Percentiles rank a stretch among this genome's conserved stretches.
Evolutionary conservation across 2,113 vertebrate genomes (phyloP).

Genomic region (Psilopsiagon aurifrons): DNA sequence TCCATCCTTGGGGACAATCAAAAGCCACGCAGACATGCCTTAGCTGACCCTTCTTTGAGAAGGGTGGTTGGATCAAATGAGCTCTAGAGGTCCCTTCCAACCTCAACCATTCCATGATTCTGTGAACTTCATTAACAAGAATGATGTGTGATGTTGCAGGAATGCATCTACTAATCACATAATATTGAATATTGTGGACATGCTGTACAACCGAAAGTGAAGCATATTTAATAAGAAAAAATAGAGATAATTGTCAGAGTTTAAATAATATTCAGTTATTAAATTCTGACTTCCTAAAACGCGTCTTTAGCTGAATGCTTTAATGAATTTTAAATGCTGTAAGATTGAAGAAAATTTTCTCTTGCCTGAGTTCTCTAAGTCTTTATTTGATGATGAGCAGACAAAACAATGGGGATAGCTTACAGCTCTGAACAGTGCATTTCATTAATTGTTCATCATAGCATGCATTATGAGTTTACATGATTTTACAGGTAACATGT

Average conservation of each 20-base stretch:
- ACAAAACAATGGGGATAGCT: background rate
- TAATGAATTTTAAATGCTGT: background rate
- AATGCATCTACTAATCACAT: background rate
- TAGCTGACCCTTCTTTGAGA: background rate
- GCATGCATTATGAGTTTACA: background rate
- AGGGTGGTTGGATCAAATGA: fast-evolving
- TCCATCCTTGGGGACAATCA: background rate
- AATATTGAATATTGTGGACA: background rate
- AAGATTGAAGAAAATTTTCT: background rate
- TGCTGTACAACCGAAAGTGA: background rate
- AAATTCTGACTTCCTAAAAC: background rate
- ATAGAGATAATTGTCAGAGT: background rate
- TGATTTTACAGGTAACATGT: background rate
- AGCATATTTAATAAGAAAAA: background rate
- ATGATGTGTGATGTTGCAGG: background rate
- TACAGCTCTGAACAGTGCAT: background rate
- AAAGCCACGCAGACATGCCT: background rate
- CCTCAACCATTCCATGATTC: background rate
- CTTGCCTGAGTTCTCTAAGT: background rate
- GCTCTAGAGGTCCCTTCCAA: background rate
- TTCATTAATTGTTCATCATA: background rate
- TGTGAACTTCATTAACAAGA: background rate
- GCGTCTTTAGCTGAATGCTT: background rate
- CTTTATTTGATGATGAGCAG: background rate
- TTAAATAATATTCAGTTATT: background rate